Evolutionary conservation across 1,140 invertebrate species (phyloP), one percentile per base, ranked within the genome.

Genomic region (Drosophila persimilis): DNA sequence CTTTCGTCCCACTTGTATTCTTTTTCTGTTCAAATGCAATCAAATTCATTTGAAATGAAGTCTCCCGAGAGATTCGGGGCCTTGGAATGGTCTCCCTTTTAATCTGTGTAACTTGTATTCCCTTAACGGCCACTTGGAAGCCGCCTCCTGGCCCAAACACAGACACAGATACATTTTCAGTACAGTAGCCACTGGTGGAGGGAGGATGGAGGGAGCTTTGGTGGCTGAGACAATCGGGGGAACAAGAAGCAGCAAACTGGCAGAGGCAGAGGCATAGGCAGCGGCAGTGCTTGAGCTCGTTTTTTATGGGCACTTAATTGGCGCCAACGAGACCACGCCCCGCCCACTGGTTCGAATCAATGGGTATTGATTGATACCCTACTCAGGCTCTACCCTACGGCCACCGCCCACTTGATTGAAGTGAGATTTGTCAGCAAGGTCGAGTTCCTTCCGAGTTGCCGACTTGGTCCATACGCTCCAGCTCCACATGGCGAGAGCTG

Each of bases 241-340:
- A 39, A 39, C 1, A 3, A 13, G 35, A 11, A 59, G 35, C 59
- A 31, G 46, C 7, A 17, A 53, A 45, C 29, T 66, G 59, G 50
- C 57, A 78, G 48, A 47, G 53, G 45, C 57, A 54, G 26, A 20
- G 48, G 41, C 43, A 55, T 53, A 24, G 50, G 39, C 57, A 54
- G 20, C 39, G 48, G 41, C 43, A 55, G 60, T 45, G 48, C 71
- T 65, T 31, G 54, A 58, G 65, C 52, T 62, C 46, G 60, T 73
- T 85, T 80, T 85, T 83, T 83, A 81, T 83, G 69, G 79, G 45
- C 59, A 60, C 80, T 80, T 84, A 84, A 84, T 84, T 84, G 80
- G 77, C 80, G 80, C 63, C 80, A 73, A 67, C 63, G 73, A 73
- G 62, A 56, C 77, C 77, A 65, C 26, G 80, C 56, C 72, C 59